These are phyloP conservation scores for Callionymus lyra DNA, from an alignment of 2,113 vertebrate genomes.

Conservation along the genomic window DNA sequence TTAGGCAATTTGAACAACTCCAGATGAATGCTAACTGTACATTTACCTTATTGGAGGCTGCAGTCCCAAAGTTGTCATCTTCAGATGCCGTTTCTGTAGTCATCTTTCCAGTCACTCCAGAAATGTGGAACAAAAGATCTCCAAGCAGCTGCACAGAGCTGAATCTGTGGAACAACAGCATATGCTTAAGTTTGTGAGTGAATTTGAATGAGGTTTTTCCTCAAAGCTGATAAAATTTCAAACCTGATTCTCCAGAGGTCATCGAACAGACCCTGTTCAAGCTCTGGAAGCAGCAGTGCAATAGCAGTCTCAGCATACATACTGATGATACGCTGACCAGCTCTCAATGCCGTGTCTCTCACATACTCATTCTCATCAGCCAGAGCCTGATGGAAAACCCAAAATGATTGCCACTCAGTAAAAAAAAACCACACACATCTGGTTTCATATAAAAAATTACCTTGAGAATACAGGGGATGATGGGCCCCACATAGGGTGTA, in stretches of 20 bases:
- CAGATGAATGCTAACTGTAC: not conserved
- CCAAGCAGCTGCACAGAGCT: conserved; percentile 97
- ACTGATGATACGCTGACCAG: conserved; percentile 90
- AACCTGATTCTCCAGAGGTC: conserved; percentile 97
- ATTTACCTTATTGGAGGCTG: conserved; percentile 87
- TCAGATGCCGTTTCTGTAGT: conserved; percentile 96
- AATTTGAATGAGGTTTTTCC: not conserved
- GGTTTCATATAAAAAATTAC: conserved; percentile 44
- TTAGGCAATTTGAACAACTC: too few relatives aligned
- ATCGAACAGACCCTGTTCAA: conserved; percentile 96
- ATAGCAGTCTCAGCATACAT: conserved; percentile 97
- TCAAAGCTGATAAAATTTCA: not conserved
- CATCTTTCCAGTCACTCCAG: conserved; percentile 98
- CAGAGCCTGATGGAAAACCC: conserved; percentile 71
- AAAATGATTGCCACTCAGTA: too few relatives aligned
- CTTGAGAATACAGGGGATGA: conserved; percentile 98
- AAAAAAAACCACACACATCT: not conserved
- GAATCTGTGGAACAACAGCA: conserved; percentile 68
- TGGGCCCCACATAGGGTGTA: conserved; percentile 93
- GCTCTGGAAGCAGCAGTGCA: conserved; percentile 84
- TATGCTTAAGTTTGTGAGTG: not conserved
- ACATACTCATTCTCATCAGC: conserved; percentile 98
- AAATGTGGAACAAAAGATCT: conserved; percentile 95
- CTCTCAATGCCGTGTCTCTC: conserved; percentile 87
- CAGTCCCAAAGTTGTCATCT: conserved; percentile 97